phyloP scores from a whole-genome alignment of 23 tunicate species.

The Phallusia fumigata region DNA sequence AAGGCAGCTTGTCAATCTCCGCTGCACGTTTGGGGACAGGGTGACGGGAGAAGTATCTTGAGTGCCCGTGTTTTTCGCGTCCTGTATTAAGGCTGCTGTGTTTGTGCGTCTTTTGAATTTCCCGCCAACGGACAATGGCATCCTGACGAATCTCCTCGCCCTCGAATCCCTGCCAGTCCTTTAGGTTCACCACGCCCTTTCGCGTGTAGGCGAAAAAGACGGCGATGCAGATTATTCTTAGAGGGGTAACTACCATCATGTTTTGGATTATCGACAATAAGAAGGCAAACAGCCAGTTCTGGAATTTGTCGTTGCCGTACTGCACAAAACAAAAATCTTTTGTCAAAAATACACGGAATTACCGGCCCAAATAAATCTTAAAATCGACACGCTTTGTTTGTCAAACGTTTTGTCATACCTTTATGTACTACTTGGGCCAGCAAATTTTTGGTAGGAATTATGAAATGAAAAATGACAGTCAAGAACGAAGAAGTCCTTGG shows the following conservation, averaged over 20 bases:
- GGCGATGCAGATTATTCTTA: slow-evolving; percentile 36
- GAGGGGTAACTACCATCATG: slow-evolving; percentile 44
- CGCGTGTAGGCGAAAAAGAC: slow-evolving; percentile 4
- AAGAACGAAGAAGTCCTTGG: no score
- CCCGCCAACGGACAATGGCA: slow-evolving; percentile 48
- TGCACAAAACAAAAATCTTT: no score
- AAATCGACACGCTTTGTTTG: no score
- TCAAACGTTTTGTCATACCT: no score
- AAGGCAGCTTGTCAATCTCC: slow-evolving; percentile 27
- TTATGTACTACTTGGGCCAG: no score
- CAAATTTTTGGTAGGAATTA: no score
- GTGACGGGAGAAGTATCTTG: background rate
- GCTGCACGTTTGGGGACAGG: slow-evolving; percentile 12
- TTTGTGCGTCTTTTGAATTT: slow-evolving; percentile 5
- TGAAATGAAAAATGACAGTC: no score
- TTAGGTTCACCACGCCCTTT: slow-evolving; percentile 1
- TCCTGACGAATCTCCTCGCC: slow-evolving; percentile 33
- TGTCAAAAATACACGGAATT: no score
- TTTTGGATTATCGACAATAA: slow-evolving; percentile 48
- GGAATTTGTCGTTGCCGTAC: slow-evolving; percentile 31
- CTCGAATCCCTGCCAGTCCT: slow-evolving; percentile 60
- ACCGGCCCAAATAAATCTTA: no score
- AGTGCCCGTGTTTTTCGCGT: background rate
- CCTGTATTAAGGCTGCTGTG: background rate
- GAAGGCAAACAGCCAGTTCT: slow-evolving; percentile 64